Conservation (phyloP, 2,113 vertebrate species). For the Ellobius talpinus region DNA sequence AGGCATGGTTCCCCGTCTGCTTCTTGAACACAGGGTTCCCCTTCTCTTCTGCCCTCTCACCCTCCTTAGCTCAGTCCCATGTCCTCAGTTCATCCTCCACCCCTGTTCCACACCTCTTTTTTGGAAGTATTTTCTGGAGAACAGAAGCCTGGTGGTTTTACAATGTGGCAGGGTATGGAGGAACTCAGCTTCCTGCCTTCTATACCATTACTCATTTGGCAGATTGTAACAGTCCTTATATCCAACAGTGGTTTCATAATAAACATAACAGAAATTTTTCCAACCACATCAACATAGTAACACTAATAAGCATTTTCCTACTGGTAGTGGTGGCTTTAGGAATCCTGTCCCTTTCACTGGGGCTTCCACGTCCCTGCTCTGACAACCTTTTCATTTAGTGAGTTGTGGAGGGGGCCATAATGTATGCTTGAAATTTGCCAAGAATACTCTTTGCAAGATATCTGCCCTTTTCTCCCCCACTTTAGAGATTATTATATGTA, state of each 20-base stretch:
- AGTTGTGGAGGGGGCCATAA: not conserved
- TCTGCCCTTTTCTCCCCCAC: constrained; percentile 43
- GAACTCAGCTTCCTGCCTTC: constrained; percentile 10
- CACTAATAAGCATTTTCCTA: not conserved
- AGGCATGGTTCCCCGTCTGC: constrained; percentile 31
- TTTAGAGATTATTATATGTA: constrained; percentile 11
- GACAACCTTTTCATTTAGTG: not conserved
- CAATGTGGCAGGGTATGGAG: not conserved
- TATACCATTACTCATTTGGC: not conserved
- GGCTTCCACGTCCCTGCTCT: not conserved
- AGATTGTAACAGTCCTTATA: not conserved
- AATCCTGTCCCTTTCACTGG: not conserved
- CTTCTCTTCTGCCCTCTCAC: constrained; percentile 23
- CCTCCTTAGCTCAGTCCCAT: not conserved
- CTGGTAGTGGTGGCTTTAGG: not conserved
- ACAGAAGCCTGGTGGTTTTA: constrained; percentile 19
- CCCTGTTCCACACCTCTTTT: constrained; percentile 37
- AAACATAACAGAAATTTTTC: not conserved
- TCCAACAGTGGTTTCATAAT: constrained; percentile 8
- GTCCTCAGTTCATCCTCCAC: not conserved
- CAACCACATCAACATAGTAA: not conserved
- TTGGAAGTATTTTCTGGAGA: constrained; percentile 51
- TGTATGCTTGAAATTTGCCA: constrained; percentile 32
- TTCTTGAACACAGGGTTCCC: constrained; percentile 53
- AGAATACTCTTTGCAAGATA: constrained; percentile 47